Percentiles rank a stretch among this genome's conserved stretches.
phyloP scores from a whole-genome alignment of 2,113 vertebrate species.

The Actinemys pallida region DNA sequence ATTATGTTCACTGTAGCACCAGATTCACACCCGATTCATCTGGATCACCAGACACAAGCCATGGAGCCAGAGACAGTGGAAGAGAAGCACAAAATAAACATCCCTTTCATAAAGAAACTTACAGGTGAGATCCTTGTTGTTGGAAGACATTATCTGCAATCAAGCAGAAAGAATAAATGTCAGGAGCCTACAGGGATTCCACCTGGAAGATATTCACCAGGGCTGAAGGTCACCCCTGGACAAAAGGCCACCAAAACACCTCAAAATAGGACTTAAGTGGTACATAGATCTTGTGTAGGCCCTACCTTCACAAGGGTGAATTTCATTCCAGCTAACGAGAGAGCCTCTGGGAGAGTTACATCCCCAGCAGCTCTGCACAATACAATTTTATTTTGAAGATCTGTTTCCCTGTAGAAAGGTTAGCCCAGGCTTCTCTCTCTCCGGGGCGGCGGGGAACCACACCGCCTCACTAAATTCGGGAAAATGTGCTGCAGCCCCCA shows the following conservation, averaged over 20 bases:
- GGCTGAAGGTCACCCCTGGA: rapidly evolving
- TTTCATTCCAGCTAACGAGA: rapidly evolving
- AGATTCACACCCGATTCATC: neutral
- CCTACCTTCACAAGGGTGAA: neutral
- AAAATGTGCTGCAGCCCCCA: too few species aligned
- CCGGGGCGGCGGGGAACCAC: too few species aligned
- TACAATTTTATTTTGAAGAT: neutral
- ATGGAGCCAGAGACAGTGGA: neutral
- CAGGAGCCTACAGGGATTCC: rapidly evolving
- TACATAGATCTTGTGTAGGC: rapidly evolving
- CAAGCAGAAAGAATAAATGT: rapidly evolving
- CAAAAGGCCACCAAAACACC: neutral
- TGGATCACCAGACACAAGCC: neutral
- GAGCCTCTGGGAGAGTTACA: rapidly evolving
- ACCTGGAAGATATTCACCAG: rapidly evolving
- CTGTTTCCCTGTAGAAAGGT: too few species aligned
- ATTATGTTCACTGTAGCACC: neutral
- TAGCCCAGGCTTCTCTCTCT: too few species aligned
- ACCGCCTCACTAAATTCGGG: too few species aligned
- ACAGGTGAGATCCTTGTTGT: neutral
- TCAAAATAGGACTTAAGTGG: rapidly evolving
- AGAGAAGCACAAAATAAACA: neutral
- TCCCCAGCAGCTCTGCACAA: rapidly evolving
- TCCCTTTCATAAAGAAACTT: constrained; percentile 44
- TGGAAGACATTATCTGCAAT: neutral